Evolutionary conservation across 2,888 invertebrate species (phyloP).

Genomic region (Neocrepidodera transversa): DNA sequence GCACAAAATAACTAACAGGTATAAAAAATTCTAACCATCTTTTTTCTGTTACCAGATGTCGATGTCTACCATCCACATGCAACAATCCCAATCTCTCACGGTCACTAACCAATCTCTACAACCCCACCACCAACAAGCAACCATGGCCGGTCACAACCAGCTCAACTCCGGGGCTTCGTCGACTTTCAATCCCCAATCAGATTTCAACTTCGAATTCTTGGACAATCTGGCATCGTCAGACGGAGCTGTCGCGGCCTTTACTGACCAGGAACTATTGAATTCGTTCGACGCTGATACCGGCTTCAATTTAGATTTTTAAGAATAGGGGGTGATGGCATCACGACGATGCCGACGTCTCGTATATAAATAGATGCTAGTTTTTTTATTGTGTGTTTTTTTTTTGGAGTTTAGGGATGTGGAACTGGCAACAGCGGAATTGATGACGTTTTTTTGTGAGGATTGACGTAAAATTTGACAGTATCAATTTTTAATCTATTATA

Average conservation of each 20-base stretch:
- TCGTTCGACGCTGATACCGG: slow-evolving; percentile 79
- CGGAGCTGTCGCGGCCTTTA: slow-evolving; percentile 74
- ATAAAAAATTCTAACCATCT: no score
- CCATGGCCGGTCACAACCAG: slow-evolving; percentile 31
- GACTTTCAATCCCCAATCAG: slow-evolving; percentile 64
- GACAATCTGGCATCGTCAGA: slow-evolving; percentile 82
- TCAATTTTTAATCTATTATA: no score
- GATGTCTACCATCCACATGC: slow-evolving; percentile 73
- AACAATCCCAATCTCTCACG: slow-evolving; percentile 71
- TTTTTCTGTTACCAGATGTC: slow-evolving; percentile 60
- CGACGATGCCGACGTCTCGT: no score
- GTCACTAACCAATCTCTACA: slow-evolving; percentile 58
- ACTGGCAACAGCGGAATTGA: no score
- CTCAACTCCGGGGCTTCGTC: slow-evolving; percentile 53
- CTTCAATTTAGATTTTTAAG: slow-evolving; percentile 65
- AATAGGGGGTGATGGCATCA: no score
- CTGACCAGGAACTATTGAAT: slow-evolving; percentile 83
- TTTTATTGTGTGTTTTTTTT: no score
- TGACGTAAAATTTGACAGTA: no score
- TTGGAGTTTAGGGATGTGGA: no score
- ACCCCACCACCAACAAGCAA: slow-evolving; percentile 36
- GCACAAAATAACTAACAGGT: no score
- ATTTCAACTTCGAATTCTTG: slow-evolving; percentile 85
- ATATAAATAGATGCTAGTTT: no score
- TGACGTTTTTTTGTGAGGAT: no score